These are phyloP conservation scores for Uropetala carovei DNA, from an alignment of 2,888 invertebrate genomes.

Conservation along the genomic window DNA sequence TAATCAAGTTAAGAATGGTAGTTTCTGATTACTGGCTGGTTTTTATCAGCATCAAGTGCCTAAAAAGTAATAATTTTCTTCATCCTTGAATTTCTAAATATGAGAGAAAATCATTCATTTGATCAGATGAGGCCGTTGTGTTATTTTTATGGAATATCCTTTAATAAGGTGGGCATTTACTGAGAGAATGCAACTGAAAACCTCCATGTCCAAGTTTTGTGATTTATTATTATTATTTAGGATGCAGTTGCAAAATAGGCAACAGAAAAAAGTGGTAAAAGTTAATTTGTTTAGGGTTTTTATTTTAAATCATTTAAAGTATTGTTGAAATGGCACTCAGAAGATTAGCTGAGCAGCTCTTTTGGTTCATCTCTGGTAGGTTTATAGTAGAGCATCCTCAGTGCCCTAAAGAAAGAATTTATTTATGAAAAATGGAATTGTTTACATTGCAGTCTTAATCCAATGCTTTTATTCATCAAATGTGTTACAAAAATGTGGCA, in stretches of 20 bases:
- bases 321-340: neutral
- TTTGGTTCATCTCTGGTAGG: neutral
- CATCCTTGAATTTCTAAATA: too few species aligned
- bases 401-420: neutral
- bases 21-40: too few species aligned
- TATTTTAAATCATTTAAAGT: neutral
- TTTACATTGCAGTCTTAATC: neutral
- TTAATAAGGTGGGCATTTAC: neutral
- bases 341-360: slow-evolving; percentile 2
- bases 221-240: slow-evolving; percentile 3
- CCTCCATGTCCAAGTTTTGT: neutral
- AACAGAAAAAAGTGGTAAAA: neutral
- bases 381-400: neutral
- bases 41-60: too few species aligned
- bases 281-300: too few species aligned
- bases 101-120: too few species aligned
- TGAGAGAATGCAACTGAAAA: neutral
- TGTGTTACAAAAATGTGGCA: neutral
- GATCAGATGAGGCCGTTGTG: too few species aligned
- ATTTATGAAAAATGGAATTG: neutral
- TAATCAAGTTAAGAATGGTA: too few species aligned
- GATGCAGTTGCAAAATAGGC: neutral
- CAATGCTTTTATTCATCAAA: neutral
- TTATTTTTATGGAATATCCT: too few species aligned
- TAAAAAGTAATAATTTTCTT: too few species aligned